Percentiles rank a stretch among this genome's conserved stretches.
phyloP scores from a whole-genome alignment of 1,140 invertebrate genomes.

The Lycorma delicatula region DNA sequence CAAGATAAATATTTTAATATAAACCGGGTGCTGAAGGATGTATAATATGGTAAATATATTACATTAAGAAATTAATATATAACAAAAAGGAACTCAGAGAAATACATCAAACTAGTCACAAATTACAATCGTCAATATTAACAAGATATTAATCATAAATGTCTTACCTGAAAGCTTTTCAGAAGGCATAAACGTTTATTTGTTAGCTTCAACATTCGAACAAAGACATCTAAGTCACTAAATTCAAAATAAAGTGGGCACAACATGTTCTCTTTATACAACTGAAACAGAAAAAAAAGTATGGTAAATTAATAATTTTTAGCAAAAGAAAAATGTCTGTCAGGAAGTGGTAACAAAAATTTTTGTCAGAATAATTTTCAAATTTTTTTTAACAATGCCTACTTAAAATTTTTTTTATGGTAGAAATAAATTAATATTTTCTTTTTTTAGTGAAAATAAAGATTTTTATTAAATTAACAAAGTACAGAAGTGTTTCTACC shows the following conservation, averaged over 20 bases:
- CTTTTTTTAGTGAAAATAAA: background rate
- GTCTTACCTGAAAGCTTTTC: slow-evolving; percentile 52
- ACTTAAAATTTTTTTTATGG: background rate
- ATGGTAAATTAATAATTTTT: too few species aligned
- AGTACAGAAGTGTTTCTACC: too few species aligned
- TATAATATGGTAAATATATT: too few species aligned
- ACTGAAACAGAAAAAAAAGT: slow-evolving; percentile 40
- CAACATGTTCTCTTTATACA: slow-evolving; percentile 51
- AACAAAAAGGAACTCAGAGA: background rate
- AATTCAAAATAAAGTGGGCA: slow-evolving; percentile 56
- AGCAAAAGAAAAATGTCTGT: too few species aligned
- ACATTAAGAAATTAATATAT: background rate
- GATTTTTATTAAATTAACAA: background rate
- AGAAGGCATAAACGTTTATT: slow-evolving; percentile 55
- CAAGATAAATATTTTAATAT: too few species aligned
- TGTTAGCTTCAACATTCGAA: slow-evolving; percentile 58
- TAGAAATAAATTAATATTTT: background rate
- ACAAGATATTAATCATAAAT: slow-evolving; percentile 10
- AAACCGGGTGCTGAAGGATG: too few species aligned
- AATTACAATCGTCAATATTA: slow-evolving; percentile 1
- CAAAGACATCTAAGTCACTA: slow-evolving; percentile 60
- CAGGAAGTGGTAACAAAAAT: background rate
- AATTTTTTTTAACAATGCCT: background rate
- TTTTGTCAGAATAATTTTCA: background rate
- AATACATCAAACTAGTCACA: background rate